Conservation (phyloP, 2,888 invertebrate species). For the Ethmia dodecea region DNA sequence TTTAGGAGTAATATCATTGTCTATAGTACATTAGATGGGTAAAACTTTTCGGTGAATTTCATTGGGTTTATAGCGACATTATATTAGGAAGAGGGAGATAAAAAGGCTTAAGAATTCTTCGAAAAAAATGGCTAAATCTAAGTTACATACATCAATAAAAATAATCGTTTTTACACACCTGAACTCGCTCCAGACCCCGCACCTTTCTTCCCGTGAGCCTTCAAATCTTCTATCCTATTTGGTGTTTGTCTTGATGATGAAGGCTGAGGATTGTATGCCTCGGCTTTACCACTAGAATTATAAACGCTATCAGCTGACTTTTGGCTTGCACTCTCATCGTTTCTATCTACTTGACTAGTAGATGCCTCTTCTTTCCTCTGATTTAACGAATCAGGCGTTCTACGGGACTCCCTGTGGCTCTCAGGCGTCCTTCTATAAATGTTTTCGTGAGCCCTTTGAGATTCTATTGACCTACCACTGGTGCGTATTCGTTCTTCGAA, state of each 20-base stretch:
- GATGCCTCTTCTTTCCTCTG: slow-evolving; percentile 54
- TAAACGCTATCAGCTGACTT: slow-evolving; percentile 78
- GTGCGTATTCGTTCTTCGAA: slow-evolving; percentile 66
- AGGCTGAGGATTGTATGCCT: slow-evolving; percentile 58
- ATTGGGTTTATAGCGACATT: too few relatives aligned
- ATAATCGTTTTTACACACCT: slow-evolving; percentile 41
- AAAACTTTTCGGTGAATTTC: too few relatives aligned
- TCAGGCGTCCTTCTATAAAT: slow-evolving; percentile 61
- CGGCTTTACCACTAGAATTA: slow-evolving; percentile 69
- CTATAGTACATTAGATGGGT: too few relatives aligned
- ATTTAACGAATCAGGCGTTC: slow-evolving; percentile 57
- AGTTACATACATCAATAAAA: too few relatives aligned
- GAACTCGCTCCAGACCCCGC: slow-evolving; percentile 81
- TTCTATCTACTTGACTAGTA: slow-evolving; percentile 42
- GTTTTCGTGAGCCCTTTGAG: slow-evolving; percentile 47
- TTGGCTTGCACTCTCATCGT: slow-evolving; percentile 65
- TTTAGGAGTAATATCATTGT: too few relatives aligned
- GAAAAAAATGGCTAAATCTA: too few relatives aligned
- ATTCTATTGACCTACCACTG: slow-evolving; percentile 61
- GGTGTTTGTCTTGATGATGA: slow-evolving; percentile 69
- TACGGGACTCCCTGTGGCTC: slow-evolving; percentile 32
- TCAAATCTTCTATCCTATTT: slow-evolving; percentile 68
- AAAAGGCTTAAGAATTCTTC: too few relatives aligned
- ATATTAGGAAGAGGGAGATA: too few relatives aligned
- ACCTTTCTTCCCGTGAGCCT: slow-evolving; percentile 62